Evolutionary conservation across 2,888 invertebrate genomes (phyloP).

Genomic region (Trichogramma evanescens): DNA sequence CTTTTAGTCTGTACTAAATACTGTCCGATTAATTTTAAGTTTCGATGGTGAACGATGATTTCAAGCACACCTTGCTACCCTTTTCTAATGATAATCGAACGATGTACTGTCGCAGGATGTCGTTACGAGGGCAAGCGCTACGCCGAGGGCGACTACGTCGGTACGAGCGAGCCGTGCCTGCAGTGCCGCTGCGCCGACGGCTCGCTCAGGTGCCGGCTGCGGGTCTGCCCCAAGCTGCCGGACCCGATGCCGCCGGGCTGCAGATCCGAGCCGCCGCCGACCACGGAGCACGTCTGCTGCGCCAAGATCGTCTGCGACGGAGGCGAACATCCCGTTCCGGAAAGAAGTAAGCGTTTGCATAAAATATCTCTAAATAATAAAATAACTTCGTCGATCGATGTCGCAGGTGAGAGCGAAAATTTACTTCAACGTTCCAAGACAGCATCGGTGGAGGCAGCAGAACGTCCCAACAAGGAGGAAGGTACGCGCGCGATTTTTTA

Average conservation of each 20-base stretch:
- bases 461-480: slow-evolving; percentile 27
- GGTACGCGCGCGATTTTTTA: slow-evolving; percentile 27
- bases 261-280: slow-evolving; percentile 51
- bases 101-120: slow-evolving; percentile 53
- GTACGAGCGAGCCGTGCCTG: slow-evolving; percentile 69
- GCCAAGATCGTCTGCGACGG: slow-evolving; percentile 65
- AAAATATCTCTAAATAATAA: not conserved
- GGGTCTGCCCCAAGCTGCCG: slow-evolving; percentile 69
- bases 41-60: too few species aligned
- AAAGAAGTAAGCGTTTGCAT: not conserved
- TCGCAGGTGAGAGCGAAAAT: slow-evolving; percentile 33
- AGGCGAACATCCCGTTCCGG: slow-evolving; percentile 3
- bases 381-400: slow-evolving; percentile 7
- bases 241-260: slow-evolving; percentile 70
- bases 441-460: slow-evolving; percentile 20
- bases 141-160: slow-evolving; percentile 59
- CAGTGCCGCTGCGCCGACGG: slow-evolving; percentile 68
- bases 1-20: too few species aligned
- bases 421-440: slow-evolving; percentile 42
- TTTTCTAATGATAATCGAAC: not conserved
- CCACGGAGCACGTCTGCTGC: slow-evolving; percentile 64
- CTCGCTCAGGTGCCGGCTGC: slow-evolving; percentile 67
- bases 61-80: not conserved
- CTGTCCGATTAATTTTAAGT: too few species aligned
- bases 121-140: slow-evolving; percentile 65